A percentile compares a stretch with the other conserved stretches of the same genome.
Evolutionary conservation across 1,140 invertebrate genomes (phyloP).

Genomic region (Paracyclopina nana): DNA sequence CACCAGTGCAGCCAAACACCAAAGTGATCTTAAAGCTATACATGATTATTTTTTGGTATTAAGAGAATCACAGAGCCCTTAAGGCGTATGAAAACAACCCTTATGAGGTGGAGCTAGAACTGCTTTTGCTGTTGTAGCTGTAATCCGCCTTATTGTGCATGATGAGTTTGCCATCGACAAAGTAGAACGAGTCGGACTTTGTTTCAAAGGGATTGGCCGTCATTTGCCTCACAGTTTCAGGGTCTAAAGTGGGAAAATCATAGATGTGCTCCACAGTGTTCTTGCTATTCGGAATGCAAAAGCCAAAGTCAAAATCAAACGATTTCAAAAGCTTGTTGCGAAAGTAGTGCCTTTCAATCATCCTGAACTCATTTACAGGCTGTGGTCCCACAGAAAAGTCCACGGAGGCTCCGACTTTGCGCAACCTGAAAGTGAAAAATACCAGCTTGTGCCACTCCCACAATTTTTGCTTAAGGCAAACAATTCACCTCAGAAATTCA

Average conservation of each 20-base stretch:
- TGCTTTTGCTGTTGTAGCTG: slow-evolving; percentile 50
- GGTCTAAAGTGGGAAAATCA: slow-evolving; percentile 74
- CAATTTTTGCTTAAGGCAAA: too few relatives aligned
- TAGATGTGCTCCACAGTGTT: slow-evolving; percentile 99
- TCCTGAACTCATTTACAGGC: slow-evolving; percentile 83
- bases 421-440: too few relatives aligned
- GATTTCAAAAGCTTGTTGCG: slow-evolving; percentile 79
- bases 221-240: slow-evolving; percentile 86
- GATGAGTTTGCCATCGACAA: slow-evolving; percentile 84
- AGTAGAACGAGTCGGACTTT: slow-evolving; percentile 94
- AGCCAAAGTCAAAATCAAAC: slow-evolving; percentile 99
- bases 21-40: too few relatives aligned
- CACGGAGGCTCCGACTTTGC: slow-evolving; percentile 85
- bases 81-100: too few relatives aligned
- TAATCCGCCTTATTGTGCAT: slow-evolving; percentile 99
- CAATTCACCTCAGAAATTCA: too few relatives aligned
- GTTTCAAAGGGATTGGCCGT: slow-evolving; percentile 87
- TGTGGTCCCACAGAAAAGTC: slow-evolving; percentile 85
- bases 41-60: too few relatives aligned
- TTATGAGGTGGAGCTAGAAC: too few relatives aligned
- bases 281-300: slow-evolving; percentile 89
- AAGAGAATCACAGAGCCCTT: too few relatives aligned
- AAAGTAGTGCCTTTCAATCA: slow-evolving; percentile 97
- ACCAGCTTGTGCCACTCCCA: too few relatives aligned
- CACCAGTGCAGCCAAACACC: too few relatives aligned